phyloP scores from a whole-genome alignment of 2,888 invertebrate genomes.

The Tanypteryx hageni region DNA sequence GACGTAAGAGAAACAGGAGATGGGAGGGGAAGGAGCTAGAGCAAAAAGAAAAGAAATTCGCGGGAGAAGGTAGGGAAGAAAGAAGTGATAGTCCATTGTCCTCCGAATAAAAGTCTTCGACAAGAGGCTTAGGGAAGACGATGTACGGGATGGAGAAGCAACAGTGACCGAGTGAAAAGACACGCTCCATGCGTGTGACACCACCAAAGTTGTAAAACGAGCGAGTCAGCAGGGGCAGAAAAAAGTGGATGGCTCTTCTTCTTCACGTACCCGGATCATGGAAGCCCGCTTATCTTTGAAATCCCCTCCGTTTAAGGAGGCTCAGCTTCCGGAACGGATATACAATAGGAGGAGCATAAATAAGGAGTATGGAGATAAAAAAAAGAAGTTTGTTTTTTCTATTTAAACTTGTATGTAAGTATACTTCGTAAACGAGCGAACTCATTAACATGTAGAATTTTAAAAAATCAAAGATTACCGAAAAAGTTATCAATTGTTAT shows the following conservation, averaged over 20 bases:
- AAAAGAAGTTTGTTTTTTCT: too few species aligned
- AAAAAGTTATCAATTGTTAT: too few species aligned
- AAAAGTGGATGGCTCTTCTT: neutral
- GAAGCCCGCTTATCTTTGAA: neutral
- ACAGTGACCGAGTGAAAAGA: neutral
- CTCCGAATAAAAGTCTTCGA: conserved; percentile 5
- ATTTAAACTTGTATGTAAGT: too few species aligned
- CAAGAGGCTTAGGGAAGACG: neutral
- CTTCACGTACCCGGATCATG: neutral
- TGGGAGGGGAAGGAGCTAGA: neutral
- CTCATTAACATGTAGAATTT: too few species aligned
- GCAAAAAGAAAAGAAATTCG: neutral
- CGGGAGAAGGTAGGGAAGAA: neutral
- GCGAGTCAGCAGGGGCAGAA: neutral
- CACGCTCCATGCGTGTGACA: neutral
- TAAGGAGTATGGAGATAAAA: too few species aligned
- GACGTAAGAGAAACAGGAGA: neutral
- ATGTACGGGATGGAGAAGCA: neutral
- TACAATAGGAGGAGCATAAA: too few species aligned
- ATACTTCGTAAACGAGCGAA: too few species aligned
- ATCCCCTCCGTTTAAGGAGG: too few species aligned
- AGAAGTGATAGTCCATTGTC: conserved; percentile 1
- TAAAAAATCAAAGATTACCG: too few species aligned
- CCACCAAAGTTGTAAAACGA: neutral
- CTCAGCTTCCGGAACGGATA: too few species aligned